phyloP scores from a whole-genome alignment of 2,797 vertebrate species.

The Scomberomorus guttatus region DNA sequence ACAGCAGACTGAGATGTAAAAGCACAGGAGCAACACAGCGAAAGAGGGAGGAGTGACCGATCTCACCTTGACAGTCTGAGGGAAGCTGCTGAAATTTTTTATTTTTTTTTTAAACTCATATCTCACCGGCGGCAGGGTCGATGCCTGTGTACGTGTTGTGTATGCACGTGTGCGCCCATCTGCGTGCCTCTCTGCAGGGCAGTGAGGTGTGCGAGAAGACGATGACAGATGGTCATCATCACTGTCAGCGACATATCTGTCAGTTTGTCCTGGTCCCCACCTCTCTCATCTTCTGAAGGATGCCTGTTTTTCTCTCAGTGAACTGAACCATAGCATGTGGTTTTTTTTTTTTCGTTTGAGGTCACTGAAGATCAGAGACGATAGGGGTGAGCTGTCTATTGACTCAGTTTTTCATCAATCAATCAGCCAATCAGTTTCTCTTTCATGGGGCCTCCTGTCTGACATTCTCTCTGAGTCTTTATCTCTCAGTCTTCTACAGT shows the following conservation, averaged over 20 bases:
- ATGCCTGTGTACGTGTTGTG: not conserved
- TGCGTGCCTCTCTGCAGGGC: constrained; percentile 19
- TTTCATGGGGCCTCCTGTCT: constrained; percentile 15
- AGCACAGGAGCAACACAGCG: constrained; percentile 6
- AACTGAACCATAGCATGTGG: not conserved
- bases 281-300: constrained; percentile 27
- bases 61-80: constrained; percentile 50
- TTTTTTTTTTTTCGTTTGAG: constrained; percentile 5
- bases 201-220: constrained; percentile 48
- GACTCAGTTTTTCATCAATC: constrained; percentile 55
- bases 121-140: constrained; percentile 1
- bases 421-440: constrained; percentile 43
- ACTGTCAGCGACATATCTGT: constrained; percentile 40
- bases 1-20: constrained; percentile 60
- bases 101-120: not conserved
- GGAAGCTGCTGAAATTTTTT: constrained; percentile 17
- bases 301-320: constrained; percentile 23
- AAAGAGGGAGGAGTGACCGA: constrained; percentile 40
- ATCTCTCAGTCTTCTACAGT: constrained; percentile 19
- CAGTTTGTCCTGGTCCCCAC: constrained; percentile 21
- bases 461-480: constrained; percentile 19
- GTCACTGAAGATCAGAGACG: constrained; percentile 50
- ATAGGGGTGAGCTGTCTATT: constrained; percentile 41
- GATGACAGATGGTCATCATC: constrained; percentile 69
- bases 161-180: not conserved